Evolutionary conservation across 1,140 invertebrate genomes (phyloP), one percentile per base, ranked within the genome.

Genomic region (Listronotus oregonensis): DNA sequence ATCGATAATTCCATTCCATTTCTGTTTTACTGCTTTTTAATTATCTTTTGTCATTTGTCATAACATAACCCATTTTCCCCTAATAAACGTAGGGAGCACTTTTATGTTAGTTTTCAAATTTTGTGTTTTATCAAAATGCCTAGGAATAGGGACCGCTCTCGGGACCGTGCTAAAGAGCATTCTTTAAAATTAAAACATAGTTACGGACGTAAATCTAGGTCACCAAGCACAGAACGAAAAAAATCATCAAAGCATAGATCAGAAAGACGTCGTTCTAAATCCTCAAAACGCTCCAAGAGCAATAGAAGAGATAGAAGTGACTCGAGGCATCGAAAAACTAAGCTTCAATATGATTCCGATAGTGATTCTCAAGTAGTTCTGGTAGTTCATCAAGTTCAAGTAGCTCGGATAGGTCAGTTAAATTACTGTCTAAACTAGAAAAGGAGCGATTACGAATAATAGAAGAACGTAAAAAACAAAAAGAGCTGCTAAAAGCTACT

Each of bases 401-500:
- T 47, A 51, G 31, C 39, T 71, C 70, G 1, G 61, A 57, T 12
- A 78, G 85, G 49, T 89, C 89, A 6, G 78, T 89, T 8, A 87
- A 90, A 73, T 71, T 94, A 11, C 74, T 93, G 44, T 82, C 90
- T 69, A 85, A 88, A 64, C 74, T 95, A 9, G 86, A 94, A 72
- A 85, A 88, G 12, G 88, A 93, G 72, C 79, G 91, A 14, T 65
- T 87, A 10, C 82, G 85, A 55, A 80, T 87, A 56, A 77, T 85
- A 12, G 85, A 90, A 57, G 88, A 92, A 51, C 85, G 83, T 34
- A 87, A 85, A 64, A 85, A 85, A 7, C 82, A 89, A 69, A 98
- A 97, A 73, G 93, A 96, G 70, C 61, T 90, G 37, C 76, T 91
- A 70, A 98, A 99, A 82, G 87, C 91, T 0, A 88, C 88, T 44